Evolutionary conservation across 2,113 vertebrate species (phyloP), one percentile per base, ranked within the genome.

Genomic region (Martes martes): DNA sequence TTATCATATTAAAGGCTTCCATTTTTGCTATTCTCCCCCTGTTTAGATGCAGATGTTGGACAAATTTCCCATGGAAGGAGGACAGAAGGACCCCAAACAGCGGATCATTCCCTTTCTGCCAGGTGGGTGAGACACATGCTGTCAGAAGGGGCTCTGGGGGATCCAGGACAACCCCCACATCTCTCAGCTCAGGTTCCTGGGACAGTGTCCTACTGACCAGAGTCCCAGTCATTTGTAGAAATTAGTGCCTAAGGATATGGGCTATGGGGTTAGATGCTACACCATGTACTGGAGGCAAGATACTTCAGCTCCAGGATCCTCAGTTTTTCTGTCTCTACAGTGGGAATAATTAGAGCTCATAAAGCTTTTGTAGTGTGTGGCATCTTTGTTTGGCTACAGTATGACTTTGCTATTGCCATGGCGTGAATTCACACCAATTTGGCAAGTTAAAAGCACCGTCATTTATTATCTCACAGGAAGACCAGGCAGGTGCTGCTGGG

Each of bases 21-120:
- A 4, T 74, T 76, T 65, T 63, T 82, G 59, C 42, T 89, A 0
- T 90, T 88, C 10, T 87, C 63, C 21, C 19, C 7, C 19, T 18
- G 97, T 98, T 97, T 96, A 99, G 99, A 99, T 99, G 99, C 99
- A 99, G 98, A 99, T 99, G 99, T 98, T 99, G 99, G 99, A 99
- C 98, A 99, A 99, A 98, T 99, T 99, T 98, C 99, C 99, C 0
- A 99, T 99, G 99, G 99, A 99, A 98, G 99, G 99, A 97, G 99
- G 99, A 76, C 99, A 99, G 99, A 99, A 99, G 98, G 99, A 99
- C 96, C 99, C 99, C 1, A 99, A 99, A 95, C 99, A 99, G 50
- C 99, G 99, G 97, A 99, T 99, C 97, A 99, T 99, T 91, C 99
- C 99, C 11, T 99, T 99, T 76, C 99, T 99, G 73, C 99, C 99